Base-by-base conservation (phyloP, 2,113 vertebrate genomes). In the Pollachius pollachius region DNA sequence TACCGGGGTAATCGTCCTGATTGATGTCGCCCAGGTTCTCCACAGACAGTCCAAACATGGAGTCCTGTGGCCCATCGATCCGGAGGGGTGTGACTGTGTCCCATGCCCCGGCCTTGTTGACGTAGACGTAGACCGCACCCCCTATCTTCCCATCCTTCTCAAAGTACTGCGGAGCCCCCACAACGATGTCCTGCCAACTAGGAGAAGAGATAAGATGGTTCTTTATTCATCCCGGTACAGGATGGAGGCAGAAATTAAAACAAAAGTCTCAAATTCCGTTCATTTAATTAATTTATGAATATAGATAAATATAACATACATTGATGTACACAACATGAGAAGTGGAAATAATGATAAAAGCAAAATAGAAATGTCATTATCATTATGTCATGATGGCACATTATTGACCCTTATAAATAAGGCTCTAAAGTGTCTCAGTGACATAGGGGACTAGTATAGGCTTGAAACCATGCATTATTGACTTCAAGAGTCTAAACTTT, bases 121-220 rank as follows among this genome's bases (percentile, higher is more conserved):
- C 84, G 76, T 95, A 99, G 79, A 97, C 62, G 2, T 98, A 99
- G 2, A 93, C 91, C 0, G 97, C 97, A 15, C 97, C 97, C 18
- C 97, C 97, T 3, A 97, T 93, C 48, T 94, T 91, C 58, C 88
- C 84, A 0, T 95, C 89, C 71, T 95, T 95, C 70, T 94, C 93
- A 81, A 98, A 99, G 80, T 94, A 99, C 69, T 99, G 97, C 0
- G 97, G 97, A 0, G 97, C 97, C 81, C 97, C 97, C 34, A 99
- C 94, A 69, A 97, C 95, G 8, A 99, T 94, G 85, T 99, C 97
- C 81, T 96, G 89, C 97, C 97, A 99, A 6, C 97, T 99, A 75
- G 54, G 5, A 64, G 15, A 67, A 21, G 63, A 64, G 4, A 62
- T 4, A 4, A 57, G 9, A 48, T 9, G 9, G 41, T 48, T 48